Conservation (phyloP, 30 jellyfish, hydroid and myxozoan species). For the Turritopsis dohrnii region DNA sequence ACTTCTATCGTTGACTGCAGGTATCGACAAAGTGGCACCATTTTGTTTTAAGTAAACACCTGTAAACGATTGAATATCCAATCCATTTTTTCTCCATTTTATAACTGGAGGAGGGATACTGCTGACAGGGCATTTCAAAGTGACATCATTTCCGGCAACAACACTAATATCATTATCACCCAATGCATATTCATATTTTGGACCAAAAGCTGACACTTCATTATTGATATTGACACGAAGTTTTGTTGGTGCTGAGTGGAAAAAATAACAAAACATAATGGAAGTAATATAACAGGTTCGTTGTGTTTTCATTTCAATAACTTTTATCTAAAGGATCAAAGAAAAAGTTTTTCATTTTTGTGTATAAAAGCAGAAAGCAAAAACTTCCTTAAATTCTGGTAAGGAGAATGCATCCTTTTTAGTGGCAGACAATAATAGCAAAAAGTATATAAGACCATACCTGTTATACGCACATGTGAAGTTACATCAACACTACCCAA, state of each 20-base stretch:
- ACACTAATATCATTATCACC: conserved; percentile 60
- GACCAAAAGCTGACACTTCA: neutral
- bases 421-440: neutral
- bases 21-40: conserved; percentile 45
- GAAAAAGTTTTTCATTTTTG: neutral
- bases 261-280: neutral
- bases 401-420: no score
- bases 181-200: conserved; percentile 34
- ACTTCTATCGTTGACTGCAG: conserved; percentile 36
- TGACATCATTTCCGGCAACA: conserved; percentile 46
- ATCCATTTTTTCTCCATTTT: conserved; percentile 55
- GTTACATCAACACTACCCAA: conserved; percentile 9
- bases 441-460: neutral
- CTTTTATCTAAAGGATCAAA: no score
- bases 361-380: neutral
- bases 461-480: conserved; percentile 3
- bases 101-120: conserved; percentile 71
- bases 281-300: no score
- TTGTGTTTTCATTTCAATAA: no score
- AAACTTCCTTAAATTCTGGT: no score
- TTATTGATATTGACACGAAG: neutral
- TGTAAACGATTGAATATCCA: conserved; percentile 23
- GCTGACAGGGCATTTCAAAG: conserved; percentile 53
- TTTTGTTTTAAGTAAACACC: conserved; percentile 40
- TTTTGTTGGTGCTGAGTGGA: conserved; percentile 45